These are phyloP conservation scores for Erebia ligea DNA, from an alignment of 2,888 invertebrate species.

Conservation along the genomic window DNA sequence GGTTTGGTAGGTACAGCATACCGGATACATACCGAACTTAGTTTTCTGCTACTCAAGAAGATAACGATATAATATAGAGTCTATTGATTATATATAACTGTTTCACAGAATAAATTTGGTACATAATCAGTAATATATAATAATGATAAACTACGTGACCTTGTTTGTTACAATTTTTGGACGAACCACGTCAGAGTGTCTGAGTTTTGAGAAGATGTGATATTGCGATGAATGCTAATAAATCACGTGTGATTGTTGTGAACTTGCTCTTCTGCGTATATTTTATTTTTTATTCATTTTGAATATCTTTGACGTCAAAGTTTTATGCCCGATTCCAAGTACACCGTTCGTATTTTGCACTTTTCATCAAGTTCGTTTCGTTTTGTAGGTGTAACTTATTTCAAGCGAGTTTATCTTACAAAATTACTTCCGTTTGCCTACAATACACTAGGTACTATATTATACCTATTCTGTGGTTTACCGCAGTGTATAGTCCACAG, in stretches of 20 bases:
- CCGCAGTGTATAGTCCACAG: no score
- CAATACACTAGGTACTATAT: no score
- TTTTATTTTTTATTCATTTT: not conserved
- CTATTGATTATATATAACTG: not conserved
- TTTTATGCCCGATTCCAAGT: not conserved
- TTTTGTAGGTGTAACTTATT: no score
- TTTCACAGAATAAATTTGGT: not conserved
- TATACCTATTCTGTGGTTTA: no score
- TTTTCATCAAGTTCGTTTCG: not conserved
- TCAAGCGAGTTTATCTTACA: no score
- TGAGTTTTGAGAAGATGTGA: constrained; percentile 17
- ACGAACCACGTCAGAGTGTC: constrained; percentile 28
- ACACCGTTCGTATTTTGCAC: not conserved
- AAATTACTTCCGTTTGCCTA: no score
- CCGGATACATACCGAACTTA: no score
- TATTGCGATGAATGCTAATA: not conserved
- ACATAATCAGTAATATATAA: constrained; percentile 15
- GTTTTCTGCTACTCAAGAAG: no score
- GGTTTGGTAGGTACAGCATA: no score
- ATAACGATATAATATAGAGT: no score
- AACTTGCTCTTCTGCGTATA: not conserved
- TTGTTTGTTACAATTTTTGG: constrained; percentile 37
- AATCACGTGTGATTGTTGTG: not conserved
- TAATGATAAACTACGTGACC: constrained; percentile 42
- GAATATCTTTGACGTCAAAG: not conserved